These are phyloP conservation scores for Pegoplata infirma DNA, from an alignment of 2,888 invertebrate genomes.

Conservation along the genomic window DNA sequence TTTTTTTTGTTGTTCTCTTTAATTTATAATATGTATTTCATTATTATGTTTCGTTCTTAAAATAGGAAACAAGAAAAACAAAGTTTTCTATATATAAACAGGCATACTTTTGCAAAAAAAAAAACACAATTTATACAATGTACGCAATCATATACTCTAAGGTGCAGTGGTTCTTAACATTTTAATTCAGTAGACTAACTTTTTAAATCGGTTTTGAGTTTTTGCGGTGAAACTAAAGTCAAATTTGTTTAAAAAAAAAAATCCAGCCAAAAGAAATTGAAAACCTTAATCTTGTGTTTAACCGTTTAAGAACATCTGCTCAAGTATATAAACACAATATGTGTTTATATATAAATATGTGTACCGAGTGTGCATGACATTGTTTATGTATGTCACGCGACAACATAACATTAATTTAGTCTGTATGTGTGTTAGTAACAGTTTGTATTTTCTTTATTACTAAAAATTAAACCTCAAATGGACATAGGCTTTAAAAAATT, in stretches of 20 bases:
- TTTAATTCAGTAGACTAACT: no score
- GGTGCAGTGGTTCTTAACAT: no score
- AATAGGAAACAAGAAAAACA: neutral
- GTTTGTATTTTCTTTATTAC: neutral
- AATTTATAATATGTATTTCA: slow-evolving; percentile 16
- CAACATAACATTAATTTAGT: slow-evolving; percentile 17
- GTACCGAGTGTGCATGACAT: neutral
- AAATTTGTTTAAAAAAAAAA: no score
- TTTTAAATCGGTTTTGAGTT: no score
- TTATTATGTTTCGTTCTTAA: neutral
- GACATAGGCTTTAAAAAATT: no score
- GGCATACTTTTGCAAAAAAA: neutral
- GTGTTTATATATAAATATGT: neutral
- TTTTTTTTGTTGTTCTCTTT: neutral
- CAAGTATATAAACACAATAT: neutral
- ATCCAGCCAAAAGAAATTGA: no score
- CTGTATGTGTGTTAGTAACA: slow-evolving; percentile 1
- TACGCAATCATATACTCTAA: neutral
- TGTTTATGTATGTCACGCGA: slow-evolving; percentile 14
- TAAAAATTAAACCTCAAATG: no score
- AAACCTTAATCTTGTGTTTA: no score
- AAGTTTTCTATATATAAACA: neutral
- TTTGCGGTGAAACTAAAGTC: no score
- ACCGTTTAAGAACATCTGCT: no score
- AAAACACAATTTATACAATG: neutral